A percentile compares a stretch with the other conserved stretches of the same genome.
Evolutionary conservation across 1,140 invertebrate genomes (phyloP).

Genomic region (Ganaspis sp.): DNA sequence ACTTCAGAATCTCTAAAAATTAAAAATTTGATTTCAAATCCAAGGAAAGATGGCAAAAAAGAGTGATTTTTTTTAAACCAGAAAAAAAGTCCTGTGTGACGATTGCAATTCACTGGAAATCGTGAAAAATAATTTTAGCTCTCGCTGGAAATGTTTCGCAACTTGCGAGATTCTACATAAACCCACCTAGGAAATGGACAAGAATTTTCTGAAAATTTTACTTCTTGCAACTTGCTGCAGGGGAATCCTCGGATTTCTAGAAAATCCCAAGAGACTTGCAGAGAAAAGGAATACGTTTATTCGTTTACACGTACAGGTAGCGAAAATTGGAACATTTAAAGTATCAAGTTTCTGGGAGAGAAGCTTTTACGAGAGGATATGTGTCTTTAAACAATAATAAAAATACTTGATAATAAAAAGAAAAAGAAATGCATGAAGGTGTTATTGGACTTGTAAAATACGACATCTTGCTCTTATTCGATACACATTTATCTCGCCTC

Average conservation of each 20-base stretch:
- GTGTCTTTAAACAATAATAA: too few relatives aligned
- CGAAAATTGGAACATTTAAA: not conserved
- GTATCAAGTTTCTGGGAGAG: too few relatives aligned
- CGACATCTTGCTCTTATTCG: not conserved
- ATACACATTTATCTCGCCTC: not conserved
- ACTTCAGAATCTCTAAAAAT: too few relatives aligned
- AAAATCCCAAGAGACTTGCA: not conserved
- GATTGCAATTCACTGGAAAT: too few relatives aligned
- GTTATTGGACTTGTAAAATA: not conserved
- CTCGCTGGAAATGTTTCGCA: not conserved
- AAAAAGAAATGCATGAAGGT: too few relatives aligned
- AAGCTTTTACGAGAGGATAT: too few relatives aligned
- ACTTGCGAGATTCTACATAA: not conserved
- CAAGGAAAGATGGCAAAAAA: too few relatives aligned
- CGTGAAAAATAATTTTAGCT: not conserved
- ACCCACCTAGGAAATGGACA: not conserved
- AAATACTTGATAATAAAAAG: too few relatives aligned
- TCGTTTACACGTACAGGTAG: not conserved
- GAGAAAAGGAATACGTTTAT: not conserved
- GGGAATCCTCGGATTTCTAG: not conserved
- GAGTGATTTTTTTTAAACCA: too few relatives aligned
- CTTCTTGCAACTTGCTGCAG: not conserved
- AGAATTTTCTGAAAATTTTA: not conserved
- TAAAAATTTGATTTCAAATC: too few relatives aligned
- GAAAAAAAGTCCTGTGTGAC: too few relatives aligned